Evolutionary conservation across 1,140 invertebrate genomes (phyloP).

Genomic region (Heliconius himera): DNA sequence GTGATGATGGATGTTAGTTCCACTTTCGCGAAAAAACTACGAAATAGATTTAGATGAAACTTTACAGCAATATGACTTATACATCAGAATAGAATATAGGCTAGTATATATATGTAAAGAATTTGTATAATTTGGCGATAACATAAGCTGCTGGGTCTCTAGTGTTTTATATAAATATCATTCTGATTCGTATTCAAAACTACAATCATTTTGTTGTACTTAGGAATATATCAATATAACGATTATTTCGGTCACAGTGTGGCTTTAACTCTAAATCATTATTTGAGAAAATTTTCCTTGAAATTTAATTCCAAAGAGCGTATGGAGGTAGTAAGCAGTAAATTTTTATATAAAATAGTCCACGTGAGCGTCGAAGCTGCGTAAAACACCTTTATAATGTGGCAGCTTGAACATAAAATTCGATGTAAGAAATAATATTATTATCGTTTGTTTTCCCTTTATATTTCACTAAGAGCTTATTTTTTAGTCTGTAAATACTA

Average conservation of each 20-base stretch:
- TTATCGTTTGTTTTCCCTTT: background rate
- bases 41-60: too few relatives aligned
- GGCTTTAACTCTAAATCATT: background rate
- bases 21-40: too few relatives aligned
- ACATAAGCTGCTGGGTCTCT: too few relatives aligned
- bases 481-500: background rate
- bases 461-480: background rate
- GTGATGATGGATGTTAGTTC: too few relatives aligned
- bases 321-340: background rate
- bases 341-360: background rate
- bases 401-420: background rate
- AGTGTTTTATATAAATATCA: too few relatives aligned
- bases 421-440: background rate
- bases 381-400: constrained; percentile 7
- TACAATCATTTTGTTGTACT: background rate
- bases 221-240: background rate
- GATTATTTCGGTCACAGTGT: background rate
- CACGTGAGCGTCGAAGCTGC: background rate
- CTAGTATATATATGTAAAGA: too few relatives aligned
- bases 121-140: too few relatives aligned
- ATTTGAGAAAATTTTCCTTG: background rate
- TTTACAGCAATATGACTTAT: too few relatives aligned
- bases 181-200: too few relatives aligned
- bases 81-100: too few relatives aligned
- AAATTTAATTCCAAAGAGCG: background rate